Percentiles rank a stretch among this genome's conserved stretches.
These are phyloP conservation scores for Temnothorax ravouxi DNA, from an alignment of 2,888 invertebrate species.

Conservation along the genomic window DNA sequence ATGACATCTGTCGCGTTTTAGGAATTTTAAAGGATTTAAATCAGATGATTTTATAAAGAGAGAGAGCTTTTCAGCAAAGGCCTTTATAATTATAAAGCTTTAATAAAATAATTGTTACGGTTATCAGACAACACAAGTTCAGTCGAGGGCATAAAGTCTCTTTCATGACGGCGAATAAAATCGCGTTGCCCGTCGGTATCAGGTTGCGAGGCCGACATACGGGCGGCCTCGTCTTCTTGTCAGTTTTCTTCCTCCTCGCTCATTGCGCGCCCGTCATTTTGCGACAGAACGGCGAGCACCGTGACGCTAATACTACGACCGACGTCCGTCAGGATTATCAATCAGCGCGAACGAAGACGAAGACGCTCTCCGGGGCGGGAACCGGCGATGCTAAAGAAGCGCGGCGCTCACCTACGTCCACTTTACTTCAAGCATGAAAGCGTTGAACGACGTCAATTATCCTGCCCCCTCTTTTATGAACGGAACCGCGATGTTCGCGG, in stretches of 20 bases:
- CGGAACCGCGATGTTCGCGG: background rate
- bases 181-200: slow-evolving; percentile 73
- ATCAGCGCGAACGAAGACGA: slow-evolving; percentile 70
- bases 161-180: slow-evolving; percentile 72
- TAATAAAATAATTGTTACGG: slow-evolving; percentile 37
- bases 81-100: slow-evolving; percentile 1
- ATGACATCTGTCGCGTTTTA: background rate
- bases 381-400: slow-evolving; percentile 50
- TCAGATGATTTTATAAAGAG: background rate
- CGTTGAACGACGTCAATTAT: slow-evolving; percentile 46
- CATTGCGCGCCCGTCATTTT: slow-evolving; percentile 70
- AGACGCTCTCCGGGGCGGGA: slow-evolving; percentile 47
- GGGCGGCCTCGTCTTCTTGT: slow-evolving; percentile 73
- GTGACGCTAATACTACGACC: slow-evolving; percentile 81
- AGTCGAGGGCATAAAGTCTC: slow-evolving; percentile 56
- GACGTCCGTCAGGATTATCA: slow-evolving; percentile 82
- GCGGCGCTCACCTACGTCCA: slow-evolving; percentile 48
- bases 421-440: slow-evolving; percentile 29
- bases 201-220: slow-evolving; percentile 75
- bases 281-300: slow-evolving; percentile 75
- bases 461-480: background rate
- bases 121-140: slow-evolving; percentile 13
- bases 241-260: slow-evolving; percentile 68
- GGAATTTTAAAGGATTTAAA: background rate
- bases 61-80: background rate